Conservation (phyloP, 2,888 invertebrate genomes). For the Dermolepida albohirtum region DNA sequence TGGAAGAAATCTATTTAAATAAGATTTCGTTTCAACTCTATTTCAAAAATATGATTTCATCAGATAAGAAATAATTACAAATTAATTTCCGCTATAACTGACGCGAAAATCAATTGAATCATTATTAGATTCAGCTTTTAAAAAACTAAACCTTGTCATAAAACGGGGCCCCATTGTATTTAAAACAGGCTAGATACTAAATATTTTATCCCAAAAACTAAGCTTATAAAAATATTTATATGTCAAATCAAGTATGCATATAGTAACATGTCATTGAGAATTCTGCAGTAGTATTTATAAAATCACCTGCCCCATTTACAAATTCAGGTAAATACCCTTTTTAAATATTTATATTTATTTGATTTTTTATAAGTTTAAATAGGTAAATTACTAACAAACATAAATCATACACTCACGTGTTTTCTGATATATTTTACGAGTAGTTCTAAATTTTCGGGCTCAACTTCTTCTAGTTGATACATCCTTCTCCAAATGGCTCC, state of each 20-base stretch:
- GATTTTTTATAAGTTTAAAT: neutral
- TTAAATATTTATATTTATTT: neutral
- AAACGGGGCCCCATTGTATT: too few species aligned
- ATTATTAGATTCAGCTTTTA: too few species aligned
- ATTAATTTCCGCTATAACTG: too few species aligned
- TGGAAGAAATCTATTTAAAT: too few species aligned
- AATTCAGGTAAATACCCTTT: slow-evolving; percentile 3
- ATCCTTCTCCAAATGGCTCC: slow-evolving; percentile 88
- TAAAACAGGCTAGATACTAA: too few species aligned
- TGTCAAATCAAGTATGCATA: slow-evolving; percentile 34
- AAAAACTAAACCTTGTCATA: too few species aligned
- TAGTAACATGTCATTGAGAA: slow-evolving; percentile 22
- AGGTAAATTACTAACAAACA: neutral
- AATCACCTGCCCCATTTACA: neutral
- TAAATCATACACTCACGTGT: slow-evolving; percentile 69
- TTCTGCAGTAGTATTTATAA: neutral
- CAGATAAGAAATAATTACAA: too few species aligned
- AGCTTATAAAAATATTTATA: neutral
- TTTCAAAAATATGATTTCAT: too few species aligned
- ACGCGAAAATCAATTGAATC: too few species aligned
- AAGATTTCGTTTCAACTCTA: too few species aligned
- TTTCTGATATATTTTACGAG: slow-evolving; percentile 82
- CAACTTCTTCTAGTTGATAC: slow-evolving; percentile 74
- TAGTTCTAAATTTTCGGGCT: slow-evolving; percentile 75
- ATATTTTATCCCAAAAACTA: neutral